Conservation (phyloP, 1,140 invertebrate species). For the Listronotus bonariensis region DNA sequence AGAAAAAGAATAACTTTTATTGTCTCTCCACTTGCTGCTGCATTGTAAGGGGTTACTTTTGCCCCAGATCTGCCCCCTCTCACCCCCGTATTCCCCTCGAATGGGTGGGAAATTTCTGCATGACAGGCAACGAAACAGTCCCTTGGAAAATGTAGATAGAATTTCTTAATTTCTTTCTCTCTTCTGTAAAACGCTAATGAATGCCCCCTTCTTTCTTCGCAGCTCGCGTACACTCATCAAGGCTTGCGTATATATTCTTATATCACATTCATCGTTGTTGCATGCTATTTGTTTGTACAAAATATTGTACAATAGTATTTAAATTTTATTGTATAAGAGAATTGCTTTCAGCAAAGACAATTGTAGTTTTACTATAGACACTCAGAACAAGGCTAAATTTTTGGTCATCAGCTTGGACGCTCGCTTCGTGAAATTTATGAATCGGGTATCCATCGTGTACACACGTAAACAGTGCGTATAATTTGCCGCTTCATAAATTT, state of each 20-base stretch:
- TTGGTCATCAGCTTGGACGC: too few species aligned
- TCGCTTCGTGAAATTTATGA: too few species aligned
- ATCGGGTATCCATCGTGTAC: too few species aligned
- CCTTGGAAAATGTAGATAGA: conserved; percentile 37
- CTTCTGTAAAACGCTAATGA: conserved; percentile 41
- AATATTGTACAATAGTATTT: conserved; percentile 14
- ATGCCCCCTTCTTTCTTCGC: conserved; percentile 34
- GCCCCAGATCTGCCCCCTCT: conserved; percentile 8
- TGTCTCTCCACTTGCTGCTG: conserved; percentile 34
- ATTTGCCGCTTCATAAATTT: too few species aligned
- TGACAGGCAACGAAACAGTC: conserved; percentile 32
- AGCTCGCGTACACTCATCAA: conserved; percentile 37
- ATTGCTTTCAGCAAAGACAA: too few species aligned
- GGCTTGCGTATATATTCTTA: conserved; percentile 39
- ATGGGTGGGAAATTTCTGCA: conserved; percentile 33
- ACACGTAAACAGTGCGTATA: too few species aligned
- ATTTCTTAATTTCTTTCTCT: conserved; percentile 42
- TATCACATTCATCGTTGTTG: conserved; percentile 5
- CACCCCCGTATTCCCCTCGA: not conserved
- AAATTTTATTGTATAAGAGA: not conserved
- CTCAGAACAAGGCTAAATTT: too few species aligned
- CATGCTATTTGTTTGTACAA: conserved; percentile 7
- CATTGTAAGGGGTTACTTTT: conserved; percentile 33
- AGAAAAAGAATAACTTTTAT: conserved; percentile 32
- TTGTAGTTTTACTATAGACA: too few species aligned